Base-by-base conservation (phyloP, 2,113 vertebrate genomes). In the Pteronura brasiliensis region DNA sequence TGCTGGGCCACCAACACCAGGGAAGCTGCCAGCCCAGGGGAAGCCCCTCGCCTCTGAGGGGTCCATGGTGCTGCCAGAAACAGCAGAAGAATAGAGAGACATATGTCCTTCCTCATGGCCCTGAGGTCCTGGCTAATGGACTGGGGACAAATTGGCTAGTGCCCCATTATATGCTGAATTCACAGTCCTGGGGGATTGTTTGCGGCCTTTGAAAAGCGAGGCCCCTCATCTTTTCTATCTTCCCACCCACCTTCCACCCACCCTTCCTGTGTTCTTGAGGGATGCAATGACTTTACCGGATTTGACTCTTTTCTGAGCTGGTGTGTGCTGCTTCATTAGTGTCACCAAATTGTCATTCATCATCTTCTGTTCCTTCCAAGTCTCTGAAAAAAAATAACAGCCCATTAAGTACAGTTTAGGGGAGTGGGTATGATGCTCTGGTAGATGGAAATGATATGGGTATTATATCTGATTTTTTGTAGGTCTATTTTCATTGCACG, bases 1-100 rank as follows among this genome's bases (percentile, higher is more conserved):
- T 86, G 44, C 98, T 97, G 97, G 88, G 96, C 97, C 89, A 95
- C 59, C 95, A 93, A 81, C 65, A 92, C 63, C 79, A 95, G 77
- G 86, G 95, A 84, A 29, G 57, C 77, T 94, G 61, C 94, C 89
- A 98, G 92, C 65, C 89, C 69, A 92, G 86, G 87, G 71, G 79
- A 59, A n/a, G 3, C 34, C 59, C 49, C n/a, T 96, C 34, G 34
- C 34, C 82, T 88, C 8, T 0, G 17, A 98, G 86, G 96, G 97
- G 65, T 36, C 76, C 5, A 12, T n/a, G 83, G 88, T 0, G 0
- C 39, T 95, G 88, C 63, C 96, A 98, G 80, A n/a, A 88, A 93
- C 77, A 86, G 18, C 21, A 1, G 4, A 67, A 87, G 77, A 95
- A 74, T 21, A 80, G 71, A 71, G 52, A 87, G 88, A 87, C 90